phyloP scores from a whole-genome alignment of 2,113 vertebrate genomes.

The Pedionomus torquatus region DNA sequence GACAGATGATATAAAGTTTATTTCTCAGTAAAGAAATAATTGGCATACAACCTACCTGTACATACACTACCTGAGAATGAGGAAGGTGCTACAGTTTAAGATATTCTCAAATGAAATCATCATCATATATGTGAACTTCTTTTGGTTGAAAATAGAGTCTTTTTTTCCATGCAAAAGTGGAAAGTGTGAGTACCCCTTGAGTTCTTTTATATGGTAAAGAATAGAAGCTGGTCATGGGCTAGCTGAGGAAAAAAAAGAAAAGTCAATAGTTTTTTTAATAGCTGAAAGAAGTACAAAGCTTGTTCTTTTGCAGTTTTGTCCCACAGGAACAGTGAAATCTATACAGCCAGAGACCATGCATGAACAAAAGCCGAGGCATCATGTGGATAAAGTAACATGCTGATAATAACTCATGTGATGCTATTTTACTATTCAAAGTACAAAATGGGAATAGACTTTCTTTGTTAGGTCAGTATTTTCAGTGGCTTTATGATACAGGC shows the following conservation, averaged over 20 bases:
- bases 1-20: conserved; percentile 33
- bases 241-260: background rate
- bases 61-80: background rate
- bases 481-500: background rate
- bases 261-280: conserved; percentile 15
- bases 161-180: conserved; percentile 26
- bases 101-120: conserved; percentile 60
- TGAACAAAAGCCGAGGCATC: conserved; percentile 37
- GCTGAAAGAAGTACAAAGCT: conserved; percentile 3
- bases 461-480: conserved; percentile 15
- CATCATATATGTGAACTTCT: background rate
- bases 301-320: background rate
- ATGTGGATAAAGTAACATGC: conserved; percentile 23
- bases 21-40: conserved; percentile 43
- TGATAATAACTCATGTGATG: conserved; percentile 13
- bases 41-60: background rate
- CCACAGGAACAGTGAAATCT: conserved; percentile 8
- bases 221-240: background rate
- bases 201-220: conserved; percentile 10
- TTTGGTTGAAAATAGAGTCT: conserved; percentile 36
- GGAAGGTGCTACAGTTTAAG: conserved; percentile 9
- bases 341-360: background rate
- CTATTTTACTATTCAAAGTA: conserved; percentile 42
- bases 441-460: conserved; percentile 26
- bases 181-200: background rate